Percentiles rank a stretch among this genome's conserved stretches.
phyloP scores from a whole-genome alignment of 2,113 vertebrate genomes.

The Dipodomys spectabilis region DNA sequence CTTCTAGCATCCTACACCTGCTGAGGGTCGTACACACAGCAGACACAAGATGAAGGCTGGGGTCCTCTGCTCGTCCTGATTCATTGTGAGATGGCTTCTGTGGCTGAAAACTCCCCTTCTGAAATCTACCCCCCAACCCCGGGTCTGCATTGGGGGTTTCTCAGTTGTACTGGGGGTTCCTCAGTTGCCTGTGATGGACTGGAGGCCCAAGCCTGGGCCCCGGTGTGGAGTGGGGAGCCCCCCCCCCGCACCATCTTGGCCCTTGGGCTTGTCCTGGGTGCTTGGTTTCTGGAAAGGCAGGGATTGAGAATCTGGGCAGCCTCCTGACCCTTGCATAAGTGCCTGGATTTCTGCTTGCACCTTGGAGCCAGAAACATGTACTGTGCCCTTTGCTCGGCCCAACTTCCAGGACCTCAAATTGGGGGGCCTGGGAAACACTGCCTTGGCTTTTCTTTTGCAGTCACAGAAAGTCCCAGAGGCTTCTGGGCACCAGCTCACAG shows the following conservation, averaged over 20 bases:
- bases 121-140: not conserved
- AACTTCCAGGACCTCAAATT: not conserved
- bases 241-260: not conserved
- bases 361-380: not conserved
- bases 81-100: slow-evolving; percentile 31
- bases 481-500: not conserved
- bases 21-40: not conserved
- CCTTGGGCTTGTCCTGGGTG: not conserved
- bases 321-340: not conserved
- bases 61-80: slow-evolving; percentile 21
- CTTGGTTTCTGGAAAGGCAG: not conserved
- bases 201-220: not conserved
- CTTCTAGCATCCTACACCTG: not conserved
- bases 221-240: not conserved
- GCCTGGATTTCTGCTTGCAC: not conserved
- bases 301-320: not conserved
- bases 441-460: not conserved
- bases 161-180: not conserved
- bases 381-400: not conserved
- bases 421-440: slow-evolving; percentile 4
- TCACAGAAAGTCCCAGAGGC: slow-evolving; percentile 11
- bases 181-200: not conserved
- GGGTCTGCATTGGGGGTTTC: not conserved
- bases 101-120: slow-evolving; percentile 40
- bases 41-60: not conserved